phyloP scores from a whole-genome alignment of 2,113 vertebrate genomes.

The Tetrax tetrax region DNA sequence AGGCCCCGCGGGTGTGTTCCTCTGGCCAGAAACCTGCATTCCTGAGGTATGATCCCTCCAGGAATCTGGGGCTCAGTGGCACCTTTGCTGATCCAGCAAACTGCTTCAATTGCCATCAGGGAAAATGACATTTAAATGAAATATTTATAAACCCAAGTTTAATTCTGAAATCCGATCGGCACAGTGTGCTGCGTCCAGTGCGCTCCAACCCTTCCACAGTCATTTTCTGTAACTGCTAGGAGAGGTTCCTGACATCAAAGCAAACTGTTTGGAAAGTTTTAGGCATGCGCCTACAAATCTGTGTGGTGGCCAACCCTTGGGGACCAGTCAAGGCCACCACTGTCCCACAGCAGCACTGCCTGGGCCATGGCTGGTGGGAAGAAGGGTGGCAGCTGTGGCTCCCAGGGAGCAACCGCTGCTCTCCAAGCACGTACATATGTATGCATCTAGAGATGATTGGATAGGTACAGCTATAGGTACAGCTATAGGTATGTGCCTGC shows the following conservation, averaged over 20 bases:
- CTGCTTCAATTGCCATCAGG: background rate
- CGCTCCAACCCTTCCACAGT: background rate
- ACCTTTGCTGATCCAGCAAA: background rate
- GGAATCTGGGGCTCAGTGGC: background rate
- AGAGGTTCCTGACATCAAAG: background rate
- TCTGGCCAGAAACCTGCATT: background rate
- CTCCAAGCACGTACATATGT: rapidly evolving
- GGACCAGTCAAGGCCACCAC: background rate
- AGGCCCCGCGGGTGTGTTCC: rapidly evolving
- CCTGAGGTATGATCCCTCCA: background rate
- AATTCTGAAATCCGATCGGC: background rate
- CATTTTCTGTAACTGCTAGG: background rate
- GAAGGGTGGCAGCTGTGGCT: background rate
- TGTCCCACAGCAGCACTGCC: background rate
- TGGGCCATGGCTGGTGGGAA: background rate
- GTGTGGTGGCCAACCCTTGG: background rate
- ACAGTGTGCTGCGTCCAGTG: background rate
- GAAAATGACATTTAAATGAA: background rate
- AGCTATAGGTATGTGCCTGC: background rate
- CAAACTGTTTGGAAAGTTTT: background rate
- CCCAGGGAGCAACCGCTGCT: background rate
- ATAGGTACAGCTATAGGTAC: no score
- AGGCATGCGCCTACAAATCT: background rate
- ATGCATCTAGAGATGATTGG: background rate
- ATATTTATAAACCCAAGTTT: background rate